Base-by-base conservation (phyloP, 2,888 invertebrate genomes). In the Eupithecia tripunctaria region DNA sequence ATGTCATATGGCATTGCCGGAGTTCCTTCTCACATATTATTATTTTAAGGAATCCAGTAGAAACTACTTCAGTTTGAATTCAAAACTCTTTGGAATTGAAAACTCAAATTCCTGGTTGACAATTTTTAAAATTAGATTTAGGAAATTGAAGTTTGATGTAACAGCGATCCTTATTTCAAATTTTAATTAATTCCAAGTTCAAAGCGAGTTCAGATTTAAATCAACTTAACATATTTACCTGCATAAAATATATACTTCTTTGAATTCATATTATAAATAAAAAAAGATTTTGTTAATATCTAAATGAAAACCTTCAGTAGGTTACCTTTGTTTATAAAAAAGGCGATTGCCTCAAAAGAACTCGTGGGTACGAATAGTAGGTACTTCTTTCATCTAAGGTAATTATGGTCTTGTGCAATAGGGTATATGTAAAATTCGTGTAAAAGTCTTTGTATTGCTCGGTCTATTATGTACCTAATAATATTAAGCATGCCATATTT, bases 1-100 rank as follows among this genome's bases (percentile, higher is more conserved):
- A 84, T 91, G 92, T 91, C 91, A 89, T 87, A 85, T 86, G 88
- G 86, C 85, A 82, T 82, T 88, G 89, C 86, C 84, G 80, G 81
- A 81, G 82, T 80, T 85, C 80, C 83, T 82, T 80, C 78, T 80
- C 77, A 79, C 82, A 82, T 81, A 79, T 83, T 84, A 83, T 86
- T 85, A 86, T 85, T 86, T 84, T 81, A 82, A 81, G 81, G 82
- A 72, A 78, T 80, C 80, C 79, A 63, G 38, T 76, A 69, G 75
- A 77, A 80, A 76, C 72, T 76, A 77, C 76, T 78, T 72, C 51
- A 69, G 63, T 21, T 63, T 29, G 63, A 36, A 63, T 21, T 36
- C 36, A 64, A 64, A 38, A 64, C 64, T 64, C 21, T 15, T 64
- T 64, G 14, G 64, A 64, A 25, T 64, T 21, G n/a, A 64, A 63